These are phyloP conservation scores for Siniperca chuatsi DNA, from an alignment of 2,113 vertebrate species.

Conservation along the genomic window DNA sequence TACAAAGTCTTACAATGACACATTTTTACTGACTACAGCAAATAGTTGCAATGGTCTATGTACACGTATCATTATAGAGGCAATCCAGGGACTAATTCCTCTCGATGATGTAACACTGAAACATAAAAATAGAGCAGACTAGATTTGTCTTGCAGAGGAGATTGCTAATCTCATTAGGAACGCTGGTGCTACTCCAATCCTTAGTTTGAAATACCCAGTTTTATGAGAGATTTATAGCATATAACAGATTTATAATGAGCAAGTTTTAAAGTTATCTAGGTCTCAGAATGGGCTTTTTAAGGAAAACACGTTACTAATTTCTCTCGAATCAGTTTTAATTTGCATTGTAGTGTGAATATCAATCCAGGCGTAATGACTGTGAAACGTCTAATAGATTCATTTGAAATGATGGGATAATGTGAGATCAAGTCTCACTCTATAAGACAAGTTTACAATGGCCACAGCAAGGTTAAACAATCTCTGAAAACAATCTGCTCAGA, in stretches of 20 bases:
- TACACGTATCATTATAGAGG: slow-evolving; percentile 16
- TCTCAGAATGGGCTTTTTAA: slow-evolving; percentile 11
- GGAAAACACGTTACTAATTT: slow-evolving; percentile 15
- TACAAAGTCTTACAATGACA: slow-evolving; percentile 18
- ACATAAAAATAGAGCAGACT: slow-evolving; percentile 58
- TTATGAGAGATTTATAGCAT: slow-evolving; percentile 47
- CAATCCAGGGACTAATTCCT: slow-evolving; percentile 42
- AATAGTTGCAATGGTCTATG: slow-evolving; percentile 10
- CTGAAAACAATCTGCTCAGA: slow-evolving; percentile 66
- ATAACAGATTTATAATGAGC: slow-evolving; percentile 40
- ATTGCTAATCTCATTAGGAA: slow-evolving; percentile 65
- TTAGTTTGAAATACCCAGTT: slow-evolving; percentile 61
- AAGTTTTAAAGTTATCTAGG: slow-evolving; percentile 30
- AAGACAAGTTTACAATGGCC: slow-evolving; percentile 56
- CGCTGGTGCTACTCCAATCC: slow-evolving; percentile 50
- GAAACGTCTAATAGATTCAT: slow-evolving; percentile 45
- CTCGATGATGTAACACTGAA: slow-evolving; percentile 39
- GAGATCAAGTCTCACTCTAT: slow-evolving; percentile 50
- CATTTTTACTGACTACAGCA: slow-evolving; percentile 29
- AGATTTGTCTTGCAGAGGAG: slow-evolving; percentile 49
- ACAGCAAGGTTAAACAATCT: slow-evolving; percentile 68
- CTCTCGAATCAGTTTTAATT: slow-evolving; percentile 41
- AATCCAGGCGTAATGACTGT: slow-evolving; percentile 27
- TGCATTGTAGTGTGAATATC: slow-evolving; percentile 42
- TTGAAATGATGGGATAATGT: slow-evolving; percentile 50